Conservation (phyloP, 2,888 invertebrate species). For the Caenorhabditis parvicauda region DNA sequence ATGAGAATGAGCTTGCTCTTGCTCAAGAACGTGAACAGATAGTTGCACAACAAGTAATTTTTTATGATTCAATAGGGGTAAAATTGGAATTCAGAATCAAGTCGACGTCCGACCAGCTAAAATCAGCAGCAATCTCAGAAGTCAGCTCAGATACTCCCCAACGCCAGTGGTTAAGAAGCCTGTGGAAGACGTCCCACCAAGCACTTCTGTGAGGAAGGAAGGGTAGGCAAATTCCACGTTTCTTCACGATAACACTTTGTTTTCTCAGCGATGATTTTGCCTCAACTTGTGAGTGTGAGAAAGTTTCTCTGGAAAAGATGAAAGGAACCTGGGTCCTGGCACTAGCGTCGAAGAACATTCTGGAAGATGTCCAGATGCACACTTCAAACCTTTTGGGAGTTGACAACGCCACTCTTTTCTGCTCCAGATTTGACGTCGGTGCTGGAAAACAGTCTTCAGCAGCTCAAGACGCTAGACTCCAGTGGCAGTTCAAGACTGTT, state of each 20-base stretch:
- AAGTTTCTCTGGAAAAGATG: slow-evolving; percentile 22
- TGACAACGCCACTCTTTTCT: slow-evolving; percentile 11
- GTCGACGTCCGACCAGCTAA: slow-evolving; percentile 12
- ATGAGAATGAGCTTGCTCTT: no score
- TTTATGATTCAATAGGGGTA: neutral
- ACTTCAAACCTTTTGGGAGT: slow-evolving; percentile 12
- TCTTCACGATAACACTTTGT: neutral
- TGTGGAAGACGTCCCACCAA: slow-evolving; percentile 18
- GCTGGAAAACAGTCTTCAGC: slow-evolving; percentile 27
- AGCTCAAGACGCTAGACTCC: slow-evolving; percentile 26
- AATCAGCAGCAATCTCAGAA: slow-evolving; percentile 17
- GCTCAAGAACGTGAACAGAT: slow-evolving; percentile 19
- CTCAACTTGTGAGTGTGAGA: slow-evolving; percentile 20
- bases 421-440: slow-evolving; percentile 28
- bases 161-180: slow-evolving; percentile 13
- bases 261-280: slow-evolving; percentile 24
- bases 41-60: slow-evolving; percentile 14
- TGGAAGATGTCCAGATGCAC: slow-evolving; percentile 13
- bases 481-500: slow-evolving; percentile 26
- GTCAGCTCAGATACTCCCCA: slow-evolving; percentile 24
- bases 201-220: slow-evolving; percentile 18
- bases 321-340: slow-evolving; percentile 32
- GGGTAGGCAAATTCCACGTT: slow-evolving; percentile 6
- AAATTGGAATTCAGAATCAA: neutral
- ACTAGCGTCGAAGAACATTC: slow-evolving; percentile 22